These are phyloP conservation scores for Strix aluco DNA, from an alignment of 2,113 vertebrate species.

Conservation along the genomic window DNA sequence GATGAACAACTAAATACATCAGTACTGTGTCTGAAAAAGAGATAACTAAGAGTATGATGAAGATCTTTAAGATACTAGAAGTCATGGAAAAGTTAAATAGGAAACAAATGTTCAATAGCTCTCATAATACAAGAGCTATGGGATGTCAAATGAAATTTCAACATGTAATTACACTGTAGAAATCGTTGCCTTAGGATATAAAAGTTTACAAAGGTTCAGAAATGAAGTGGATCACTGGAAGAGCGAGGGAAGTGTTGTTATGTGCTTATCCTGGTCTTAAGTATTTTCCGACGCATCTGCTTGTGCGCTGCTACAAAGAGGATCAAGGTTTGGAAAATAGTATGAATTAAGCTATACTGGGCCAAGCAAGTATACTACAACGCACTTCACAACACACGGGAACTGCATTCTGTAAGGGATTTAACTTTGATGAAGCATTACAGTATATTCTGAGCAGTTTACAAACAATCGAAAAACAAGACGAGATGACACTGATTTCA, in stretches of 20 bases:
- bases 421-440: neutral
- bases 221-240: neutral
- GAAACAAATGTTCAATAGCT: neutral
- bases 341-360: neutral
- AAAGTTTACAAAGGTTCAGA: neutral
- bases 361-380: neutral
- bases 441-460: neutral
- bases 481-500: neutral
- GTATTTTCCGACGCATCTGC: neutral
- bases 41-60: neutral
- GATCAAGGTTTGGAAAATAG: neutral
- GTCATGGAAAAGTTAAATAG: neutral
- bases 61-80: neutral
- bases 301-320: neutral
- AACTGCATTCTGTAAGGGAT: neutral
- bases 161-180: neutral
- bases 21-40: neutral
- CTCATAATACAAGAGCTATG: neutral
- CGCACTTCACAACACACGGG: accelerated
- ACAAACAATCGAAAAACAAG: neutral
- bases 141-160: slow-evolving; percentile 21
- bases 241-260: neutral
- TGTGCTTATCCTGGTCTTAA: neutral
- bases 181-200: neutral
- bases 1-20: neutral